Evolutionary conservation across 2,797 vertebrate genomes (phyloP).

Genomic region (Rhinichthys osculus): DNA sequence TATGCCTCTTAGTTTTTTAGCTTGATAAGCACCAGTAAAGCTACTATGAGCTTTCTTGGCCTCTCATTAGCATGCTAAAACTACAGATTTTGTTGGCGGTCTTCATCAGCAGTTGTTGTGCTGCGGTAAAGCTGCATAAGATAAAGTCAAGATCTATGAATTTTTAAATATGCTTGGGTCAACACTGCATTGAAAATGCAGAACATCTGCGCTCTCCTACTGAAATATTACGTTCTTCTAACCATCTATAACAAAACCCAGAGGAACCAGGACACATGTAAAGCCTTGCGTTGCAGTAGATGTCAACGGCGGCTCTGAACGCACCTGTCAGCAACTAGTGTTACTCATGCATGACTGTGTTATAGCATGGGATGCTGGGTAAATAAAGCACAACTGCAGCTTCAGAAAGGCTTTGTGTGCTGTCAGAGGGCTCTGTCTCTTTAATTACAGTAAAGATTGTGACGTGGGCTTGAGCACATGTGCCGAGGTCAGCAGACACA

Average conservation of each 20-base stretch:
- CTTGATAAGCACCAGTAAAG: background rate
- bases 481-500: constrained; percentile 33
- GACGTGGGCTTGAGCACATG: background rate
- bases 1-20: background rate
- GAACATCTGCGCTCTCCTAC: background rate
- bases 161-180: constrained; percentile 28
- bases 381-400: constrained; percentile 1
- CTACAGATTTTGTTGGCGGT: background rate
- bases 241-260: constrained; percentile 5
- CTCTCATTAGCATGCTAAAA: background rate
- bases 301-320: constrained; percentile 9
- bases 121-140: background rate
- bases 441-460: constrained; percentile 42
- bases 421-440: constrained; percentile 12
- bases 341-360: constrained; percentile 31
- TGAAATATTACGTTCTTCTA: background rate
- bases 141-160: background rate
- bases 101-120: background rate
- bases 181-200: background rate
- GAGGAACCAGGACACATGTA: background rate
- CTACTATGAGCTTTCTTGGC: background rate
- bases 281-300: background rate
- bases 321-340: constrained; percentile 39
- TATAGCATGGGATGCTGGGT: constrained; percentile 22
- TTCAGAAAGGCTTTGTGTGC: background rate